Evolutionary conservation across 2,113 vertebrate genomes (phyloP), one percentile per base, ranked within the genome.

Genomic region (Eira barbara): DNA sequence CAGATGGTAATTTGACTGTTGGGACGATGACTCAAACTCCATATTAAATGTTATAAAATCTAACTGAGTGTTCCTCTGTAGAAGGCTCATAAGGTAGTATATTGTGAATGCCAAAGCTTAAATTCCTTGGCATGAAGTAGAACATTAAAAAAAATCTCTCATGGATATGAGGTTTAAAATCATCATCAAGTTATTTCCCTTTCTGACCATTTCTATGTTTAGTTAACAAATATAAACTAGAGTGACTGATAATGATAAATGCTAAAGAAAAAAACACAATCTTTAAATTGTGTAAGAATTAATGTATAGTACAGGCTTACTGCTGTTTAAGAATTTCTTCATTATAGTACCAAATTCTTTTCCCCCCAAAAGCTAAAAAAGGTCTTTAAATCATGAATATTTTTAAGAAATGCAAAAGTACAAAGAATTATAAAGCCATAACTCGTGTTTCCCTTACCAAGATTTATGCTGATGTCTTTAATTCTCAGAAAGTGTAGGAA

Each of bases 1-100:
- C 93, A 97, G 98, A 98, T 96, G 89, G 85, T 91, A 91, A 93
- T 97, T 93, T 98, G 89, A 96, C 89, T 27, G 27, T 91, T 89
- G 52, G 17, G 34, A 61, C 2, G 59, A 42, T 93, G 61, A 52
- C 11, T 55, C 6, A 73, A 90, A 1, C 9, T 87, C 20, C 6
- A 15, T 34, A n/a, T 67, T 80, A 73, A 87, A 39, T 67, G 15
- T 91, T 21, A 42, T 39, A 39, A 63, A 34, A 67, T 65, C 36
- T 71, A 23, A 85, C 36, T 55, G 20, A 36, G 7, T 15, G 6
- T n/a, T 93, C 42, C 29, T 78, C 39, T 85, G 0, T 36, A 79
- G 47, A 92, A 88, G 23, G 25, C 6, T 59, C 11, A 31, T n/a
- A 39, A 71, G 11, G 4, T 81, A 9, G n/a, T 52, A 42, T 36